Conservation (phyloP, 1,140 invertebrate species). For the Reticulitermes speratus region DNA sequence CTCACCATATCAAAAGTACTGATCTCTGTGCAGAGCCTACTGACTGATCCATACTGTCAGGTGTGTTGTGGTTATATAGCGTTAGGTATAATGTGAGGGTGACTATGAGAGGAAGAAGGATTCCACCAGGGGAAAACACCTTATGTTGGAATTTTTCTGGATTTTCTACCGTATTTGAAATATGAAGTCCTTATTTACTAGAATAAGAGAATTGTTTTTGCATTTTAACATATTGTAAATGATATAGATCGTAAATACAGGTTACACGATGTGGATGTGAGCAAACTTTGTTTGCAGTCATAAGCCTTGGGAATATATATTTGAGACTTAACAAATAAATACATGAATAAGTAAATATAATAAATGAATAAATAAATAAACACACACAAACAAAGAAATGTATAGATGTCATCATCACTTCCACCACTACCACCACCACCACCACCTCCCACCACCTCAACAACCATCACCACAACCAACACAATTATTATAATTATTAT, state of each 20-base stretch:
- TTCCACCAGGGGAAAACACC: background rate
- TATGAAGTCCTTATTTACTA: too few relatives aligned
- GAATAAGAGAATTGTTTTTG: too few relatives aligned
- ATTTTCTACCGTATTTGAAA: background rate
- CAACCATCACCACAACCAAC: too few relatives aligned
- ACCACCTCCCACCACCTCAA: too few relatives aligned
- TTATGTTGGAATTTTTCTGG: background rate
- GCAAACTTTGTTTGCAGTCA: background rate
- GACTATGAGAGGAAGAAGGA: background rate
- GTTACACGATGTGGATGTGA: too few relatives aligned
- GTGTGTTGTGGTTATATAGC: constrained; percentile 47
- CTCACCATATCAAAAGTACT: constrained; percentile 89
- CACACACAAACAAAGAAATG: background rate
- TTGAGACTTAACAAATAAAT: too few relatives aligned
- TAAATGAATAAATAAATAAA: background rate
- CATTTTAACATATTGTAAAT: too few relatives aligned
- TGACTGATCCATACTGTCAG: constrained; percentile 89
- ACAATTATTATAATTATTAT: too few relatives aligned
- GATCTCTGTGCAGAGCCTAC: constrained; percentile 85
- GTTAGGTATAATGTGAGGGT: background rate
- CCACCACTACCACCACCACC: too few relatives aligned
- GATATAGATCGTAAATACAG: too few relatives aligned
- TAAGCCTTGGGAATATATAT: background rate
- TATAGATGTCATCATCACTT: background rate
- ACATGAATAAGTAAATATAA: too few relatives aligned